Evolutionary conservation across 2,797 vertebrate species (phyloP).

Genomic region (Anguilla obscura): DNA sequence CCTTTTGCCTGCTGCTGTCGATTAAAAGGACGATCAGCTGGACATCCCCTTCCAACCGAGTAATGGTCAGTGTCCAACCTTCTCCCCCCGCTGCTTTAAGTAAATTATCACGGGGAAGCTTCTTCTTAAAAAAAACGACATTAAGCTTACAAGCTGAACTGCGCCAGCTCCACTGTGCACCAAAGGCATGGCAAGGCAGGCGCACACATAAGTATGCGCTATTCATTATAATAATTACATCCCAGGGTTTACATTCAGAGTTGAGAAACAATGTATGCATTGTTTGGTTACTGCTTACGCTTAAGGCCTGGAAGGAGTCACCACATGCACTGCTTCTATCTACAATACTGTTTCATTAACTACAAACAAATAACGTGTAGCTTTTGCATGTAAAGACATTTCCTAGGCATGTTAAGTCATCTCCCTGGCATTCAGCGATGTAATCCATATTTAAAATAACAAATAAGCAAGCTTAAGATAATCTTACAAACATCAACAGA

Average conservation of each 20-base stretch:
- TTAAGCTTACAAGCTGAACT: slow-evolving; percentile 17
- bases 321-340: neutral
- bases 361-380: slow-evolving; percentile 50
- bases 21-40: slow-evolving; percentile 84
- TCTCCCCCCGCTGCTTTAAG: slow-evolving; percentile 73
- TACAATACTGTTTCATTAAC: neutral
- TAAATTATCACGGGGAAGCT: slow-evolving; percentile 76
- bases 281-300: slow-evolving; percentile 24
- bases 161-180: slow-evolving; percentile 8
- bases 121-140: slow-evolving; percentile 44
- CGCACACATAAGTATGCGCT: neutral
- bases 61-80: slow-evolving; percentile 82
- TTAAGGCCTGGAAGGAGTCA: neutral
- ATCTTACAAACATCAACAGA: slow-evolving; percentile 66
- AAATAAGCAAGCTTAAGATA: slow-evolving; percentile 51
- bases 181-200: neutral
- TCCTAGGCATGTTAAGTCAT: slow-evolving; percentile 6
- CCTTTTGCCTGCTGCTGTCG: slow-evolving; percentile 79
- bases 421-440: slow-evolving; percentile 9
- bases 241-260: slow-evolving; percentile 34
- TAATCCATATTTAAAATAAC: slow-evolving; percentile 48
- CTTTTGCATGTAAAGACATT: slow-evolving; percentile 28
- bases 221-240: slow-evolving; percentile 25
- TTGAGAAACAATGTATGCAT: slow-evolving; percentile 37
- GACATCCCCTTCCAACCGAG: slow-evolving; percentile 77